Evolutionary conservation across 2,113 vertebrate genomes (phyloP).

Genomic region (Bubo scandiacus): DNA sequence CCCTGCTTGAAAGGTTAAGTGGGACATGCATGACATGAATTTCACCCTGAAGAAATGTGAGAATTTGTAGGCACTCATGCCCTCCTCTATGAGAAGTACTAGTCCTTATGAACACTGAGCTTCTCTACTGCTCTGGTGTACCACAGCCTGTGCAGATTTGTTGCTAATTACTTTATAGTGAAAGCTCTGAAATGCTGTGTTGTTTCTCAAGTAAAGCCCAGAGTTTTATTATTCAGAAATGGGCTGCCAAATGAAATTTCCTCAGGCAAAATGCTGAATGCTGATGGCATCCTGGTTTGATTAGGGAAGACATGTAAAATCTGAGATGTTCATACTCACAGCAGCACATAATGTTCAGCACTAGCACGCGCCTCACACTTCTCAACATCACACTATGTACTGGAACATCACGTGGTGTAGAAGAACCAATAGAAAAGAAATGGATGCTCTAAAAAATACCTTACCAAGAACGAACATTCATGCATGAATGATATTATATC

Average conservation of each 20-base stretch:
- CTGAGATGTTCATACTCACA: not conserved
- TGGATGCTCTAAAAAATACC: not conserved
- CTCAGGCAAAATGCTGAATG: not conserved
- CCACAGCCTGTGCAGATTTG: not conserved
- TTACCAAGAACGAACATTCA: not conserved
- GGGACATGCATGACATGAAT: not conserved
- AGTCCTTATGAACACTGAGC: not conserved
- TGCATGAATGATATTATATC: not conserved
- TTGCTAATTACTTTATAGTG: not conserved
- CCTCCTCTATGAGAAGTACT: not conserved
- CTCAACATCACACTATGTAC: not conserved
- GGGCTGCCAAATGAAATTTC: not conserved
- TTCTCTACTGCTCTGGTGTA: not conserved
- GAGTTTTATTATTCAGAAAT: not conserved
- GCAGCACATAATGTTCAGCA: not conserved
- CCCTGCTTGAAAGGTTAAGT: conserved; percentile 11
- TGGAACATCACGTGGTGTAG: not conserved
- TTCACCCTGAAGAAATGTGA: not conserved
- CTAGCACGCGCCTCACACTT: not conserved
- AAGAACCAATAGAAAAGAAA: not conserved
- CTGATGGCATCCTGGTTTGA: not conserved
- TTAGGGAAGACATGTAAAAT: not conserved
- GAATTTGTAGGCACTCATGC: not conserved
- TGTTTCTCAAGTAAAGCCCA: not conserved
- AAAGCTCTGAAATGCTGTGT: not conserved